Evolutionary conservation across 1,140 invertebrate genomes (phyloP), one percentile per base, ranked within the genome.

Genomic region (Aphelinus atriplicis): DNA sequence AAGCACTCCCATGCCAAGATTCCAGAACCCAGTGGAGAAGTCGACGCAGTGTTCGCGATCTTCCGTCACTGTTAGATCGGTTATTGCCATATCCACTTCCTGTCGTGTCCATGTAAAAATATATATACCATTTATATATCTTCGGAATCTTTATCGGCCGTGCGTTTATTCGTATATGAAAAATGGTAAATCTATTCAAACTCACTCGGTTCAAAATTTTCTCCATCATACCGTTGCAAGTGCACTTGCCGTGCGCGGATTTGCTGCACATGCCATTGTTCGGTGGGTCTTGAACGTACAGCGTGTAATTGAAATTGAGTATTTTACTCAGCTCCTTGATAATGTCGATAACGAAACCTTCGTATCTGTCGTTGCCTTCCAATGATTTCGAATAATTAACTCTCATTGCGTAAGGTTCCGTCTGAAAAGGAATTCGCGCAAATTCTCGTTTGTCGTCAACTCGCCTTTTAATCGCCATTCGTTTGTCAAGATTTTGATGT

Each of bases 21-120:
- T 95, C 95, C 96, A 96, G 77, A 96, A 97, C 4, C 95, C 95
- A 83, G 92, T 93, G 0, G 95, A 96, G 80, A 97, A 97, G 86
- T 97, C 95, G 0, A 95, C 94, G 1, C 91, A 95, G 80, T 91
- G 90, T 81, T 95, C 93, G 48, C 96, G 89, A 62, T 93, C 92
- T 55, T 94, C 91, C 48, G 94, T 97, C 81, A 98, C 96, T 3
- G 96, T 97, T 64, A 98, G 89, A 88, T 96, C 95, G 1, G 93
- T 95, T 62, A 96, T 94, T 1, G 94, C 95, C 80, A 96, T 89
- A 88, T 97, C 93, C 53, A 93, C 93, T 81, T 90, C 88, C 91
- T 94, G 82, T 5, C 26, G 26, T 26, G 26, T 26, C 60, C 88
- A 87, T 74, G 67, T 26, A 69, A 61, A 60, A 69, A 60, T 76